Percentiles rank a stretch among this genome's conserved stretches.
Conservation (phyloP, 2,113 vertebrate species). For the Oxygymnocypris stewartii region DNA sequence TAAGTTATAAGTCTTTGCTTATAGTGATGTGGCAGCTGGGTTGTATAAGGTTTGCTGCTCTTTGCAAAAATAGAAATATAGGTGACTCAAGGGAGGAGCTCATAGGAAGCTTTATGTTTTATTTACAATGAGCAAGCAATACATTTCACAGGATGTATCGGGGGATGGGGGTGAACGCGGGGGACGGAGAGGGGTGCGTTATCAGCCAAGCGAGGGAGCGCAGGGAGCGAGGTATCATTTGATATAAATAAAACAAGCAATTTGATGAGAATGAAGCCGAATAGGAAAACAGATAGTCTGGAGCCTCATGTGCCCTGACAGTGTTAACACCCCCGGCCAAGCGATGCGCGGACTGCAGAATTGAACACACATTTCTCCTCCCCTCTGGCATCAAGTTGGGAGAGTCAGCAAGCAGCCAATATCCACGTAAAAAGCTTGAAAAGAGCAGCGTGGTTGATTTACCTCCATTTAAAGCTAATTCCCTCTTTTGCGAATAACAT, state of each 20-base stretch:
- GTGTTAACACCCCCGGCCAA: conserved; percentile 50
- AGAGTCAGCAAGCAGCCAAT: conserved; percentile 62
- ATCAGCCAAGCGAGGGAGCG: conserved; percentile 32
- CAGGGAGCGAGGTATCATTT: conserved; percentile 47
- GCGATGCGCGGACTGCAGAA: conserved; percentile 51
- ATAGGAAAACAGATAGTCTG: conserved; percentile 45
- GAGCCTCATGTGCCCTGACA: conserved; percentile 59
- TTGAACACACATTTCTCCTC: conserved; percentile 57
- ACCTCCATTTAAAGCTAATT: conserved; percentile 58
- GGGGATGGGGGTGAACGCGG: conserved; percentile 46
- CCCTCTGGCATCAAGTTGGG: conserved; percentile 51
- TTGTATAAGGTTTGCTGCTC: conserved; percentile 67
- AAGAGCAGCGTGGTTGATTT: conserved; percentile 56
- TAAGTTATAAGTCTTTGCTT: conserved; percentile 39
- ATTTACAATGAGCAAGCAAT: conserved; percentile 87
- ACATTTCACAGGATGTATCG: conserved; percentile 67
- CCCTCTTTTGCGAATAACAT: conserved; percentile 45
- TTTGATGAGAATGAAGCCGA: conserved; percentile 54
- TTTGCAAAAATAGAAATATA: conserved; percentile 73
- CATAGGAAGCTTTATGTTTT: conserved; percentile 79
- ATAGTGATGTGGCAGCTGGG: conserved; percentile 46
- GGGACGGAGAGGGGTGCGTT: conserved; percentile 28
- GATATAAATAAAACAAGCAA: conserved; percentile 62
- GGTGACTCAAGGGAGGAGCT: conserved; percentile 64
- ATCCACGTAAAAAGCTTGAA: conserved; percentile 42